phyloP scores from a whole-genome alignment of 2,888 invertebrate genomes.

The Ptychoptera albimana region DNA sequence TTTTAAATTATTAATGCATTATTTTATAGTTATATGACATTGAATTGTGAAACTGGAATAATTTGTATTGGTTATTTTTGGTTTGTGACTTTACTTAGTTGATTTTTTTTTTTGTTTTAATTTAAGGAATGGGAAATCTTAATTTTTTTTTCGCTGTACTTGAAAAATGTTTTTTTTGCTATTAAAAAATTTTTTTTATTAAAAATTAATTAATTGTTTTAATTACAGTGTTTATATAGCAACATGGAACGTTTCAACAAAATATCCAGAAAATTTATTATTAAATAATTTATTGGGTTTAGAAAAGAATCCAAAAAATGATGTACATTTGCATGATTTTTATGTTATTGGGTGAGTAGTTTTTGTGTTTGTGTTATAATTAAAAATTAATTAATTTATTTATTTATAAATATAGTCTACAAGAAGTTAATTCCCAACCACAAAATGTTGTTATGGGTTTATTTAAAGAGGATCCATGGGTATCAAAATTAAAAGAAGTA shows the following conservation, averaged over 20 bases:
- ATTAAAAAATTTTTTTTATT: too few relatives aligned
- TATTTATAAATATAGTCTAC: conserved; percentile 38
- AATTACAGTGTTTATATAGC: conserved; percentile 61
- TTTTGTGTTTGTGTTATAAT: background rate
- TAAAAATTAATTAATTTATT: background rate
- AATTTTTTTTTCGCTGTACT: too few relatives aligned
- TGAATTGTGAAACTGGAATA: too few relatives aligned
- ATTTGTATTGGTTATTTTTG: too few relatives aligned
- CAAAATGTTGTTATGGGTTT: conserved; percentile 69
- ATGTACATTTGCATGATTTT: conserved; percentile 58
- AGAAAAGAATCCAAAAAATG: conserved; percentile 41
- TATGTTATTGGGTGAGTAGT: conserved; percentile 60
- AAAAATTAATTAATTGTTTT: too few relatives aligned
- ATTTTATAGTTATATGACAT: too few relatives aligned
- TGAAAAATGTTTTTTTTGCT: too few relatives aligned
- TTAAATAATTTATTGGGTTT: conserved; percentile 55
- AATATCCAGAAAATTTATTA: conserved; percentile 52
- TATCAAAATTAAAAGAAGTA: conserved; percentile 51
- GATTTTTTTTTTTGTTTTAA: too few relatives aligned
- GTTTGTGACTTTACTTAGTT: too few relatives aligned
- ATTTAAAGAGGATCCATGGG: conserved; percentile 76
- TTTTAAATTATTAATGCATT: too few relatives aligned
- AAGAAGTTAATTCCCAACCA: conserved; percentile 80
- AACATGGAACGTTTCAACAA: conserved; percentile 85
- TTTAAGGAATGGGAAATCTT: too few relatives aligned